phyloP scores from a whole-genome alignment of 2,888 invertebrate genomes.

The Andrena bicolor region DNA sequence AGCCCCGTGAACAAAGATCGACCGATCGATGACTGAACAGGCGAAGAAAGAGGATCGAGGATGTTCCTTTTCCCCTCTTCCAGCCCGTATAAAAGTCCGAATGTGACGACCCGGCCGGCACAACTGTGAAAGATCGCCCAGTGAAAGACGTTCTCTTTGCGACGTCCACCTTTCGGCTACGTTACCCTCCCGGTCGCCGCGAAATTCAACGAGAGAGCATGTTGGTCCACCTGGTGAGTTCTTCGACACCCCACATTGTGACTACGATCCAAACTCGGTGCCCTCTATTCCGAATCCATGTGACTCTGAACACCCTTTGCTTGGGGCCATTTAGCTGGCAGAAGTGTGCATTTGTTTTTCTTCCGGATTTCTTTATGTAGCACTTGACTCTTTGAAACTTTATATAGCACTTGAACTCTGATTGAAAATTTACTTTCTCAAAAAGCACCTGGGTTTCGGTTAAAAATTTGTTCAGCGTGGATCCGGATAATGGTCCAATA shows the following conservation, averaged over 20 bases:
- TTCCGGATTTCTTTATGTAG: no score
- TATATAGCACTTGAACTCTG: no score
- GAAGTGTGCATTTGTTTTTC: no score
- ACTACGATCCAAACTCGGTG: not conserved
- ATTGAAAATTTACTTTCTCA: no score
- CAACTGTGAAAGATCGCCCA: slow-evolving; percentile 74
- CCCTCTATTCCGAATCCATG: not conserved
- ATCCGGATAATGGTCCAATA: not conserved
- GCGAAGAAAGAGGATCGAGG: slow-evolving; percentile 55
- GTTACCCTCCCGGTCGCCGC: slow-evolving; percentile 32
- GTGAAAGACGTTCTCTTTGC: slow-evolving; percentile 65
- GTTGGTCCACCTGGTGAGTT: slow-evolving; percentile 59
- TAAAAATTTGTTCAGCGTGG: no score
- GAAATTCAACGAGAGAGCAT: slow-evolving; percentile 42
- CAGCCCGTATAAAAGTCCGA: slow-evolving; percentile 75
- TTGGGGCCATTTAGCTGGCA: not conserved
- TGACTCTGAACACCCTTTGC: not conserved
- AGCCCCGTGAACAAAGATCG: slow-evolving; percentile 61
- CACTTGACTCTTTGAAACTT: no score
- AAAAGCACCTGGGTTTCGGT: no score
- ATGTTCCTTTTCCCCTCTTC: slow-evolving; percentile 54
- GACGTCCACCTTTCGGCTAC: slow-evolving; percentile 42
- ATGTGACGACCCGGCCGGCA: slow-evolving; percentile 73
- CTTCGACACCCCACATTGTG: not conserved
- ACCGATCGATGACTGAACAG: slow-evolving; percentile 58